Evolutionary conservation across 2,113 vertebrate genomes (phyloP).

Genomic region (Ceyx margarethae): DNA sequence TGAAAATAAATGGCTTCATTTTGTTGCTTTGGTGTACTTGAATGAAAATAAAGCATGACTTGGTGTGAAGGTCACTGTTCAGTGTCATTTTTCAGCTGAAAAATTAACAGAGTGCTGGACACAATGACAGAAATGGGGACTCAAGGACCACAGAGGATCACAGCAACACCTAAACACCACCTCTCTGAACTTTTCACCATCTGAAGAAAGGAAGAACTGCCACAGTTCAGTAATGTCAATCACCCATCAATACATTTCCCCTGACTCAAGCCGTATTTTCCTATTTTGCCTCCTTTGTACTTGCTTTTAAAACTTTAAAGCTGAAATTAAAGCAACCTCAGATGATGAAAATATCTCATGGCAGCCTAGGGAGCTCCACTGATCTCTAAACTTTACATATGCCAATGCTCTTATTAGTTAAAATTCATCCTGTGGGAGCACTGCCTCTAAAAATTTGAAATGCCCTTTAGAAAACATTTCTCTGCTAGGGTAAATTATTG

Average conservation of each 20-base stretch:
- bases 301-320: not conserved
- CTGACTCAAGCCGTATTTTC: not conserved
- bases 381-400: not conserved
- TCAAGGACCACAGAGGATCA: not conserved
- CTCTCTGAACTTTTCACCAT: not conserved
- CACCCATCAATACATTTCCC: not conserved
- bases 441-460: not conserved
- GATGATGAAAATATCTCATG: not conserved
- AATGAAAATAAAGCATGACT: not conserved
- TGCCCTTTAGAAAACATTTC: not conserved
- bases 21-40: not conserved
- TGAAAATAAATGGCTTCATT: conserved; percentile 37
- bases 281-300: not conserved
- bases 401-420: not conserved
- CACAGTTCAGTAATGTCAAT: not conserved
- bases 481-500: not conserved
- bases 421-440: not conserved
- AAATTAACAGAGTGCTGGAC: not conserved
- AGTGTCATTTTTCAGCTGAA: not conserved
- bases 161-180: not conserved
- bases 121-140: rapidly evolving
- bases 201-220: not conserved
- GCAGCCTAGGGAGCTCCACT: not conserved
- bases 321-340: not conserved
- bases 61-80: conserved; percentile 13